Evolutionary conservation across 2,797 vertebrate genomes (phyloP).

Genomic region (Lindbergichthys nudifrons): DNA sequence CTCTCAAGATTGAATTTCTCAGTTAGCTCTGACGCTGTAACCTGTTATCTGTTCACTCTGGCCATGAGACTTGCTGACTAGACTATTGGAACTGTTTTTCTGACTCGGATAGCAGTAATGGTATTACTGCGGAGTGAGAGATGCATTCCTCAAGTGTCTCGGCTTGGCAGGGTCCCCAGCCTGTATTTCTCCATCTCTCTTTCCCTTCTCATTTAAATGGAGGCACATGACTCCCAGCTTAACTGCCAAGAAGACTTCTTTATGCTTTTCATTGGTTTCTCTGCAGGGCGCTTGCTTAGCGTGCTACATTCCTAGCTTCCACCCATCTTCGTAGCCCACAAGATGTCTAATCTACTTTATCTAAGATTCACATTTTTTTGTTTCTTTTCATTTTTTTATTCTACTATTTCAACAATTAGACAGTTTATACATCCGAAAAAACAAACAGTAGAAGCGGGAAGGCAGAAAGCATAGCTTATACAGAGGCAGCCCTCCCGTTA

Average conservation of each 20-base stretch:
- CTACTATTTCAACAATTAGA: too few relatives aligned
- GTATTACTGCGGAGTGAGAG: slow-evolving; percentile 42
- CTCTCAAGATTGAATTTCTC: not conserved
- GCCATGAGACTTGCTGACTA: slow-evolving; percentile 63
- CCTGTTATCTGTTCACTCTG: slow-evolving; percentile 50
- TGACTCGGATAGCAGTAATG: slow-evolving; percentile 64
- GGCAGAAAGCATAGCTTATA: too few relatives aligned
- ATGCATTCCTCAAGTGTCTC: slow-evolving; percentile 77
- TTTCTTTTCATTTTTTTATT: not conserved
- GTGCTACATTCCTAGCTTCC: slow-evolving; percentile 57
- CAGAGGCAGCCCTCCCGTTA: too few relatives aligned
- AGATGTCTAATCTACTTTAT: slow-evolving; percentile 23
- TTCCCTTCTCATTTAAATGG: slow-evolving; percentile 72
- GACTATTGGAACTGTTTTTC: slow-evolving; percentile 47
- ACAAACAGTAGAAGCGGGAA: too few relatives aligned
- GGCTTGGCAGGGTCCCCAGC: slow-evolving; percentile 67
- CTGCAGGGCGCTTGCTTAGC: slow-evolving; percentile 49
- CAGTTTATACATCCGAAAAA: too few relatives aligned
- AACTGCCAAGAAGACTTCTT: slow-evolving; percentile 69
- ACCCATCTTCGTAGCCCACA: slow-evolving; percentile 37
- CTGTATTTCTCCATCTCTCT: slow-evolving; percentile 49
- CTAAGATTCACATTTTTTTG: slow-evolving; percentile 17
- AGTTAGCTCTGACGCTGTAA: slow-evolving; percentile 13
- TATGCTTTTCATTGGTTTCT: slow-evolving; percentile 65
- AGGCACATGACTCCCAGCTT: slow-evolving; percentile 75